A percentile compares a stretch with the other conserved stretches of the same genome.
Evolutionary conservation across 2,888 invertebrate genomes (phyloP).

Genomic region (Drosophila mayaguana): DNA sequence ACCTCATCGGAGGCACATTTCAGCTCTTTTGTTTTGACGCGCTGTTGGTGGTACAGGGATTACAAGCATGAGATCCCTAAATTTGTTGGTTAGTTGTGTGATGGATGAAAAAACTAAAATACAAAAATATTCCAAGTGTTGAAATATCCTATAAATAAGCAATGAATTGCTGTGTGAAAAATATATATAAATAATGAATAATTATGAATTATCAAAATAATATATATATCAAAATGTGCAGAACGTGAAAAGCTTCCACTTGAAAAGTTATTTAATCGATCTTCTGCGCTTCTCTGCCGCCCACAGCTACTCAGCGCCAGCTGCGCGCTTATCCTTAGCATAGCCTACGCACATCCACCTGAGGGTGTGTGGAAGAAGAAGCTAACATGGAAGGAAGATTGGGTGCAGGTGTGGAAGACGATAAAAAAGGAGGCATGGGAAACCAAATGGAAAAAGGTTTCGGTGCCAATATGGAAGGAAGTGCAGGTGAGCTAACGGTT

Average conservation of each 20-base stretch:
- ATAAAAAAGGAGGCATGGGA: conserved; percentile 91
- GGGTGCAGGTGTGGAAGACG: conserved; percentile 89
- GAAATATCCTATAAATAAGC: conserved; percentile 14
- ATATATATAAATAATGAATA: conserved; percentile 4
- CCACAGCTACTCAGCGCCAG: conserved; percentile 83
- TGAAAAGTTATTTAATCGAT: conserved; percentile 30
- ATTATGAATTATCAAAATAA: background rate
- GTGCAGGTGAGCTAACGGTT: conserved; percentile 63
- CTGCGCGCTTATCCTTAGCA: conserved; percentile 82
- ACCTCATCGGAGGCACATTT: conserved; percentile 84
- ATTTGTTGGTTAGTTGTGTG: conserved; percentile 85
- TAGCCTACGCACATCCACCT: conserved; percentile 85
- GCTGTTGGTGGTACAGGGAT: conserved; percentile 82
- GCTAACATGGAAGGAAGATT: conserved; percentile 93
- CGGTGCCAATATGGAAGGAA: conserved; percentile 92
- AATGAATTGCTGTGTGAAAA: background rate
- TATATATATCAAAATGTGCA: background rate
- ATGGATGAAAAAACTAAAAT: background rate
- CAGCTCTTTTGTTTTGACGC: conserved; percentile 82
- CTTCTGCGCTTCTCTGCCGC: conserved; percentile 34
- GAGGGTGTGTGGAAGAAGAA: conserved; percentile 93
- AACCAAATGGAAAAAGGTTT: conserved; percentile 91
- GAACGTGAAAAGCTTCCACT: conserved; percentile 1
- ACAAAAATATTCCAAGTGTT: conserved; percentile 2
- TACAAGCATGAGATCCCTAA: conserved; percentile 85